A percentile compares a stretch with the other conserved stretches of the same genome.
Conservation (phyloP, 2,797 vertebrate genomes). For the Graptemys geographica region DNA sequence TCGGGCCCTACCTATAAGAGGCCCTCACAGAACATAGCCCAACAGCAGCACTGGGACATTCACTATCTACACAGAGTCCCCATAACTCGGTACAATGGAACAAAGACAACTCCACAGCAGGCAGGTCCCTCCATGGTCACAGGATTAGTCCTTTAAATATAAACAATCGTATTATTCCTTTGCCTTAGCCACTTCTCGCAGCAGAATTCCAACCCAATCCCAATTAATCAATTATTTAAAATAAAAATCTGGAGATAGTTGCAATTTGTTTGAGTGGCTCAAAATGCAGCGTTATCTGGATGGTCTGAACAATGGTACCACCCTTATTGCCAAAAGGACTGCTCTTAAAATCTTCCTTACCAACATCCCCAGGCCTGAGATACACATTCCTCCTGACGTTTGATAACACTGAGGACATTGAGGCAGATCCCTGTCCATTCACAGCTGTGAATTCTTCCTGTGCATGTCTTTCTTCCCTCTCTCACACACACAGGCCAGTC, state of each 20-base stretch:
- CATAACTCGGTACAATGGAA: neutral
- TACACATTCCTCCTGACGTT: neutral
- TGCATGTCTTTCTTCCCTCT: neutral
- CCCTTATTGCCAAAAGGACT: neutral
- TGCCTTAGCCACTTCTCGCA: neutral
- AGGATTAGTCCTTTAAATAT: neutral
- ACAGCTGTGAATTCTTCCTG: neutral
- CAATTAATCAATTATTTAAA: neutral
- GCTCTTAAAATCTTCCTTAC: neutral
- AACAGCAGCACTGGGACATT: neutral
- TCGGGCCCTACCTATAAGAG: neutral
- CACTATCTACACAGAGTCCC: neutral
- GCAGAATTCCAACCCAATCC: neutral
- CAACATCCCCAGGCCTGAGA: neutral
- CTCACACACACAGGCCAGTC: neutral
- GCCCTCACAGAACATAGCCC: neutral
- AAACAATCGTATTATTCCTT: neutral
- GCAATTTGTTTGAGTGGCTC: neutral
- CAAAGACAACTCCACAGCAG: neutral
- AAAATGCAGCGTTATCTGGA: neutral
- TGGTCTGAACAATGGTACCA: neutral
- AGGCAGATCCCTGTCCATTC: neutral
- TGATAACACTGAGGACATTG: rapidly evolving
- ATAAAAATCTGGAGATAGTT: neutral
- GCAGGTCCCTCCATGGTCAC: neutral